These are phyloP conservation scores for Battus philenor DNA, from an alignment of 1,140 invertebrate genomes.

Conservation along the genomic window DNA sequence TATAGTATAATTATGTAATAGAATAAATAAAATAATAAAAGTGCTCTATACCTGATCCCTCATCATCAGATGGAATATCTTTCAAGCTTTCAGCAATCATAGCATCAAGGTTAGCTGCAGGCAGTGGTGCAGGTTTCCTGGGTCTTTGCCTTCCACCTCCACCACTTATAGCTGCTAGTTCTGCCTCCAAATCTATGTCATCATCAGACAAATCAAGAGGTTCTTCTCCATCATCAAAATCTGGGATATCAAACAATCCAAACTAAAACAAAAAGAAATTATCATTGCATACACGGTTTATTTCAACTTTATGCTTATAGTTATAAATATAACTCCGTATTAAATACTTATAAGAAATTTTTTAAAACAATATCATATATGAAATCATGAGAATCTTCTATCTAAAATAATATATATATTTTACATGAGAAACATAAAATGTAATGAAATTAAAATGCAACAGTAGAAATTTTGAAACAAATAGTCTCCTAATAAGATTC, in stretches of 20 bases:
- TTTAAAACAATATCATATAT: background rate
- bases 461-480: too few relatives aligned
- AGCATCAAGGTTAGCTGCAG: slow-evolving; percentile 78
- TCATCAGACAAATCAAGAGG: slow-evolving; percentile 77
- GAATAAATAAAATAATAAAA: too few relatives aligned
- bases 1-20: too few relatives aligned
- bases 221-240: slow-evolving; percentile 77
- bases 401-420: too few relatives aligned
- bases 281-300: background rate
- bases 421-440: too few relatives aligned
- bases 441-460: too few relatives aligned
- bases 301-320: background rate
- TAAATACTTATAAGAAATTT: background rate
- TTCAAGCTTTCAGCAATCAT: slow-evolving; percentile 86
- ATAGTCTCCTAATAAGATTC: too few relatives aligned
- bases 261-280: slow-evolving; percentile 72
- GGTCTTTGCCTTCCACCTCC: slow-evolving; percentile 68
- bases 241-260: slow-evolving; percentile 85
- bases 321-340: too few relatives aligned
- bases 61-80: slow-evolving; percentile 85
- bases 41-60: slow-evolving; percentile 80
- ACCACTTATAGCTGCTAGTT: slow-evolving; percentile 85
- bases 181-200: slow-evolving; percentile 91
- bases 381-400: background rate
- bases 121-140: slow-evolving; percentile 72